Percentiles rank a stretch among this genome's conserved stretches.
phyloP scores from a whole-genome alignment of 2,113 vertebrate species.

The Hippoglossus stenolepis region DNA sequence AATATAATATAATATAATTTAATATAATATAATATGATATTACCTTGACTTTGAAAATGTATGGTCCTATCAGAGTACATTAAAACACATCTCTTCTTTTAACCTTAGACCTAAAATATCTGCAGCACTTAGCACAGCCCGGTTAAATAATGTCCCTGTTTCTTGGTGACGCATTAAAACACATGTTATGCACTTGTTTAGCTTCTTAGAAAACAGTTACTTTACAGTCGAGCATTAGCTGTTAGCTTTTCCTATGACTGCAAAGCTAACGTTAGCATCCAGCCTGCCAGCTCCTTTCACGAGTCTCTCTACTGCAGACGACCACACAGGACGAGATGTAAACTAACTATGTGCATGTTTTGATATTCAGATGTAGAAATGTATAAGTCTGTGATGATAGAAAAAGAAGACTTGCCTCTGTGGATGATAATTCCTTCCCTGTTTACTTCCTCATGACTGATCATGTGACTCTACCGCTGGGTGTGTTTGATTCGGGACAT shows the following conservation, averaged over 20 bases:
- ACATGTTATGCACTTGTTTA: too few species aligned
- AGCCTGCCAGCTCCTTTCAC: conserved; percentile 13
- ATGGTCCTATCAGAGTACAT: not conserved
- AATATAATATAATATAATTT: not conserved
- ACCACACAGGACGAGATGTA: not conserved
- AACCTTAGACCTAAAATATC: not conserved
- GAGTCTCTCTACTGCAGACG: not conserved
- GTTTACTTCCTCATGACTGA: conserved; percentile 78
- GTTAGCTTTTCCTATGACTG: not conserved
- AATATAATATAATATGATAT: not conserved
- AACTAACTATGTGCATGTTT: not conserved
- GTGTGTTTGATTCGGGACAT: conserved; percentile 41
- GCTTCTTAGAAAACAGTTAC: not conserved
- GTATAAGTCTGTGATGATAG: not conserved
- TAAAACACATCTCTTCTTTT: not conserved
- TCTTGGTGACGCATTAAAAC: not conserved
- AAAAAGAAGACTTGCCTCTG: conserved; percentile 11
- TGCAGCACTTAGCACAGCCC: not conserved
- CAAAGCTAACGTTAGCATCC: conserved; percentile 56
- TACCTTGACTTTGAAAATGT: not conserved
- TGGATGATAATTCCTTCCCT: conserved; percentile 37
- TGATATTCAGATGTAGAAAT: not conserved
- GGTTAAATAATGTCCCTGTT: not conserved
- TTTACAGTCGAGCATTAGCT: not conserved
- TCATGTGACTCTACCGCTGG: conserved; percentile 66